Evolutionary conservation across 2,797 vertebrate species (phyloP).

Genomic region (Ceyx erithaca): DNA sequence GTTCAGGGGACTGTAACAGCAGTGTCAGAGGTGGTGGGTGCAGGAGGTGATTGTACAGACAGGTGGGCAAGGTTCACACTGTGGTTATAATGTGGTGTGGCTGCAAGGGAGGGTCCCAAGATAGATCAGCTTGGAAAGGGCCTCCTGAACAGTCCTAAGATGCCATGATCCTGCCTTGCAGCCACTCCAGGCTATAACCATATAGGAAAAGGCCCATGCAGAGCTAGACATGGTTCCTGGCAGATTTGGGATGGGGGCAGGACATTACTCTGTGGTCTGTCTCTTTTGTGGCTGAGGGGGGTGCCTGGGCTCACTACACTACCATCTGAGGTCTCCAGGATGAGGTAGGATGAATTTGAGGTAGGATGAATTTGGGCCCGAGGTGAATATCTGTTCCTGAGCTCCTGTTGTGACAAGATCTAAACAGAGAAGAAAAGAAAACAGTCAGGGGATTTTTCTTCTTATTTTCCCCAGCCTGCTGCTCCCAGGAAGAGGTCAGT

Average conservation of each 20-base stretch:
- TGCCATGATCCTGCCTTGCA: background rate
- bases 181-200: background rate
- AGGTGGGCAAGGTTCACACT: background rate
- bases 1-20: background rate
- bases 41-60: background rate
- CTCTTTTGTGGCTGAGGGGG: background rate
- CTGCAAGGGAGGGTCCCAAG: background rate
- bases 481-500: background rate
- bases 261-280: background rate
- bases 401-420: background rate
- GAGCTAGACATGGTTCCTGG: background rate
- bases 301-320: accelerated
- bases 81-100: accelerated
- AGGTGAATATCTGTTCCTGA: background rate
- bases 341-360: background rate
- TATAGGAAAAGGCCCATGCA: accelerated
- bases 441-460: too few species aligned
- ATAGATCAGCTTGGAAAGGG: background rate
- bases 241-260: background rate
- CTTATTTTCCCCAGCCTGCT: background rate
- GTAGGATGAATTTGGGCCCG: background rate
- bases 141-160: background rate
- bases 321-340: background rate
- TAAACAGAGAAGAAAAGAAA: background rate
- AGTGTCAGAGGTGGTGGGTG: too few species aligned